A percentile compares a stretch with the other conserved stretches of the same genome.
Conservation (phyloP, 1,140 invertebrate genomes). For the Himalopsyche phryganea region DNA sequence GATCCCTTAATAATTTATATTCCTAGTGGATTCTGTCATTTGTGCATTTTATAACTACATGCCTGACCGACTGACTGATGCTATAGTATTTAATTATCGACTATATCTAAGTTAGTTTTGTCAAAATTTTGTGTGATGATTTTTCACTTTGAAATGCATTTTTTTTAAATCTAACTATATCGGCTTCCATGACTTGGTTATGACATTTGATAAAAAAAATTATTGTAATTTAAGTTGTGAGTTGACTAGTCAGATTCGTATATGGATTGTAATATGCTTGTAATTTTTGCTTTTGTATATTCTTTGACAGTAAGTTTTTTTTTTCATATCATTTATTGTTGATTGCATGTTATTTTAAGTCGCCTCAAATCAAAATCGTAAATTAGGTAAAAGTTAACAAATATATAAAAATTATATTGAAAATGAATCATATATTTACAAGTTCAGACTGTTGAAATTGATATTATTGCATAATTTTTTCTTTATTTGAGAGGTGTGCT, state of each 20-base stretch:
- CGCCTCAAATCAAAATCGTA: not conserved
- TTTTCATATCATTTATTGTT: not conserved
- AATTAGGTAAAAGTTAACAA: not conserved
- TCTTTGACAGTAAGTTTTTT: not conserved
- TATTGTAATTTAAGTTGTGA: constrained; percentile 14
- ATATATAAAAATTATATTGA: not conserved
- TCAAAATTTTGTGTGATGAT: not conserved
- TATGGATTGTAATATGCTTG: not conserved
- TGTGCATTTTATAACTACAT: too few relatives aligned
- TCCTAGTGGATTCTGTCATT: too few relatives aligned
- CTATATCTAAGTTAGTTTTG: not conserved
- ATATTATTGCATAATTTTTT: not conserved
- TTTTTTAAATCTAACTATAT: constrained; percentile 8
- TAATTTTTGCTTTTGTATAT: constrained; percentile 1
- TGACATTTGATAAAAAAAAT: not conserved
- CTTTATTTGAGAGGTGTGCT: not conserved
- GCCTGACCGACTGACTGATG: not conserved
- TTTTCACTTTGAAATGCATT: not conserved
- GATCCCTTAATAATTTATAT: too few relatives aligned
- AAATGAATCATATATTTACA: not conserved
- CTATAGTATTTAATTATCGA: not conserved
- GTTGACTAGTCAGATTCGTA: constrained; percentile 19
- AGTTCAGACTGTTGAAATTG: not conserved
- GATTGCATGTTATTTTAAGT: not conserved
- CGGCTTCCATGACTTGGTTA: constrained; percentile 10